Evolutionary conservation across 2,797 vertebrate species (phyloP), one percentile per base, ranked within the genome.

Genomic region (Phoeniculus purpureus): DNA sequence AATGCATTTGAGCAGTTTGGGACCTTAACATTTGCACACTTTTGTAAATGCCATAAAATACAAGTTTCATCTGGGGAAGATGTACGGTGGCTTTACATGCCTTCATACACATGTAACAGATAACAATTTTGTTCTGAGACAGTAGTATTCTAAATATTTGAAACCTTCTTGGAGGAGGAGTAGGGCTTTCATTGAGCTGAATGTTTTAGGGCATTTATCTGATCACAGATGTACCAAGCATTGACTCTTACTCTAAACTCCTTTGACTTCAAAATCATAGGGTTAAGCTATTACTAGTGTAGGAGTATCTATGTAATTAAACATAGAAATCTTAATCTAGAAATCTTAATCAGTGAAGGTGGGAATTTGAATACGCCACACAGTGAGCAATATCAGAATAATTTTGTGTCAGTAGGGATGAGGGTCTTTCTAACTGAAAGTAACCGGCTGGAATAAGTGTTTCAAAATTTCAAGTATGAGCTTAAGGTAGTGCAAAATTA

Each of bases 391-490:
- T 75, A 80, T 73, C 50, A 10, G 20, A 60, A 67, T 79, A 61
- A 71, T 81, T 93, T 92, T 83, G 22, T 84, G 19, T 77, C 61
- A 45, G 73, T 2, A 1, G 45, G 54, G 47, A 34, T 91, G 59
- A 70, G 59, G 78, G 51, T 45, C 79, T 91, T 96, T 92, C 76
- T 78, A 32, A 47, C 61, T 80, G 70, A 89, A 86, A 65, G 55
- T 59, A 86, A 55, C 66, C 58, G 68, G 59, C 29, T 15, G 68
- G 71, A 71, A 80, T 37, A 79, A 94, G 27, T 72, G 34, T 45
- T 90, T 89, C 12, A n/a, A n/a, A 29, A 0, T 85, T 85, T 81
- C 13, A 79, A n/a, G 23, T 15, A 14, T 74, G 21, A 91, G 17
- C 14, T 12, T 70, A 29, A 70, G 15, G 9, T 79, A 67, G 47